A percentile compares a stretch with the other conserved stretches of the same genome.
Evolutionary conservation across 2,888 invertebrate species (phyloP).

Genomic region (Latrodectus elegans): DNA sequence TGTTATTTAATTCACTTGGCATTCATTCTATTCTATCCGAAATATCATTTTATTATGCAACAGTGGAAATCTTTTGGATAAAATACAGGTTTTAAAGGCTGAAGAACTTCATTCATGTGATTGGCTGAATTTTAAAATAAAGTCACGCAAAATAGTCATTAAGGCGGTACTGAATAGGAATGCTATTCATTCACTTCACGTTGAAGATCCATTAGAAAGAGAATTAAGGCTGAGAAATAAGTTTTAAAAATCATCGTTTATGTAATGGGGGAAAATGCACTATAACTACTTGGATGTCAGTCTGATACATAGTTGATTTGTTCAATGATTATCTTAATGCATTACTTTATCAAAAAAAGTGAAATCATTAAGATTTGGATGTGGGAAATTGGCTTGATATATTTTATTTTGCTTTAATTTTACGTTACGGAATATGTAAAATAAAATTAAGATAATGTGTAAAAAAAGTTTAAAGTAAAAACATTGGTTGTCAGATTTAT

Average conservation of each 20-base stretch:
- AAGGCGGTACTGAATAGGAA: slow-evolving; percentile 7
- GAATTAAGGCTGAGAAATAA: slow-evolving; percentile 6
- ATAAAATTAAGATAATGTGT: neutral
- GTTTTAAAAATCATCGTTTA: slow-evolving; percentile 57
- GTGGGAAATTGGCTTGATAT: neutral
- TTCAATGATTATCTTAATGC: slow-evolving; percentile 18
- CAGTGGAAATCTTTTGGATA: too few species aligned
- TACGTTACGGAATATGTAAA: neutral
- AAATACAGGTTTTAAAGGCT: too few species aligned
- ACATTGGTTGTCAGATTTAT: too few species aligned
- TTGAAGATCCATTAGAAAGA: slow-evolving; percentile 27
- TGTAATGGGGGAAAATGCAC: slow-evolving; percentile 23
- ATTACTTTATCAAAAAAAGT: neutral
- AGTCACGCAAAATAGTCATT: slow-evolving; percentile 57
- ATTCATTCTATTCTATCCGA: too few species aligned
- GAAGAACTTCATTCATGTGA: slow-evolving; percentile 11
- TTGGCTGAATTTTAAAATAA: slow-evolving; percentile 54
- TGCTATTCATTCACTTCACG: slow-evolving; percentile 32
- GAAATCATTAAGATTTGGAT: neutral
- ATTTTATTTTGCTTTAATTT: neutral
- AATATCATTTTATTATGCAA: too few species aligned
- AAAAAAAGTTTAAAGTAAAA: too few species aligned
- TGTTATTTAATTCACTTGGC: too few species aligned
- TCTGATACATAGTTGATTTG: slow-evolving; percentile 30
- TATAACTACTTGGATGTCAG: slow-evolving; percentile 35